phyloP scores from a whole-genome alignment of 1,140 invertebrate species.

The Eriosoma lanigerum region DNA sequence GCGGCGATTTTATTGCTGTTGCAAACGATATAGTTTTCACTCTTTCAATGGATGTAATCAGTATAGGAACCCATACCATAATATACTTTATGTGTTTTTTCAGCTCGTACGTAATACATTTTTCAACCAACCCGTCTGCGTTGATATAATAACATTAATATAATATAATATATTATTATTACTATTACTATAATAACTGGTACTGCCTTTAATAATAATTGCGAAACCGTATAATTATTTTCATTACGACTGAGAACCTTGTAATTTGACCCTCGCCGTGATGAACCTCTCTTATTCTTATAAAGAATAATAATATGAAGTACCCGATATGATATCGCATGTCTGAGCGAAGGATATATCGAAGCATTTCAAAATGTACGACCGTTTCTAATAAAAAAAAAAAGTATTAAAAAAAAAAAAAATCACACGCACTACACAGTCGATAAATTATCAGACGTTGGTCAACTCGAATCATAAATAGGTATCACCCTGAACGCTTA shows the following conservation, averaged over 20 bases:
- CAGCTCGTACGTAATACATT: neutral
- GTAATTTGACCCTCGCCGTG: conserved; percentile 21
- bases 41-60: conserved; percentile 33
- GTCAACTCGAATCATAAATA: conserved; percentile 30
- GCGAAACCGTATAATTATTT: conserved; percentile 30
- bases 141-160: neutral
- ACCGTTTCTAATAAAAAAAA: conserved; percentile 34
- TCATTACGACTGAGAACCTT: neutral
- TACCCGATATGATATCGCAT: too few relatives aligned
- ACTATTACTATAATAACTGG: too few relatives aligned
- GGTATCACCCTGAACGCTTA: too few relatives aligned
- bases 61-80: neutral
- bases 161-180: too few relatives aligned
- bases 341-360: too few relatives aligned
- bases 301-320: too few relatives aligned
- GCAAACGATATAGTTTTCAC: neutral
- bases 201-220: conserved; percentile 20
- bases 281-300: neutral
- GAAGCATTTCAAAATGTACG: neutral
- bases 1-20: neutral
- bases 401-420: too few relatives aligned
- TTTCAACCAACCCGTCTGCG: conserved; percentile 10
- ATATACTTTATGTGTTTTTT: conserved; percentile 15
- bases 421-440: neutral
- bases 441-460: conserved; percentile 36